These are phyloP conservation scores for Machimus rusticus DNA, from an alignment of 2,888 invertebrate genomes.

Conservation along the genomic window DNA sequence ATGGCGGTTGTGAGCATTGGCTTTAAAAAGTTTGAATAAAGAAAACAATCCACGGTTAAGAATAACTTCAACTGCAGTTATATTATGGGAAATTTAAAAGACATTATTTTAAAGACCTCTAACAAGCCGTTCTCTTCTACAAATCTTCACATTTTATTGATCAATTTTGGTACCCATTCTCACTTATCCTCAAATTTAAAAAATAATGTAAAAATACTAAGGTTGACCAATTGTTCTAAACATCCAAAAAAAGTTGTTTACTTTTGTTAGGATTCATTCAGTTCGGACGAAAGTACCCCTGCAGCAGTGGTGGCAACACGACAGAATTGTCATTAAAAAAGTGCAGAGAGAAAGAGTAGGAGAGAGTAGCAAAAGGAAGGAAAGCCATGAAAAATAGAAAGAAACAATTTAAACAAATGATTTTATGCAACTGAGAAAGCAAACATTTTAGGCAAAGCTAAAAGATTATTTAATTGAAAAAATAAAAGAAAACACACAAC, in stretches of 20 bases:
- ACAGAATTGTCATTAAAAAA: neutral
- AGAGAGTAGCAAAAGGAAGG: neutral
- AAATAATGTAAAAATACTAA: neutral
- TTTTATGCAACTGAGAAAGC: neutral
- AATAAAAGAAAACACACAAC: neutral
- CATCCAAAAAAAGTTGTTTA: neutral
- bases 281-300: neutral
- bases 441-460: neutral
- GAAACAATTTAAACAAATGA: neutral
- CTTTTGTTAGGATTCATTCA: neutral
- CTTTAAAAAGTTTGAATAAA: neutral
- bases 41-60: too few species aligned
- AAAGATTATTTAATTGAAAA: slow-evolving; percentile 2
- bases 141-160: neutral
- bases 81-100: neutral
- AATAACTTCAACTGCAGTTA: too few species aligned
- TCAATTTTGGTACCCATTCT: neutral
- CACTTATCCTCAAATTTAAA: neutral
- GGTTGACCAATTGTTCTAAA: neutral
- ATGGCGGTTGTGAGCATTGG: too few species aligned
- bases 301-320: neutral
- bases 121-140: too few species aligned
- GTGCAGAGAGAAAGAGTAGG: neutral
- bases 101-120: too few species aligned
- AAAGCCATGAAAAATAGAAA: neutral